Conservation (phyloP, 2,113 vertebrate genomes). For the Conger conger region DNA sequence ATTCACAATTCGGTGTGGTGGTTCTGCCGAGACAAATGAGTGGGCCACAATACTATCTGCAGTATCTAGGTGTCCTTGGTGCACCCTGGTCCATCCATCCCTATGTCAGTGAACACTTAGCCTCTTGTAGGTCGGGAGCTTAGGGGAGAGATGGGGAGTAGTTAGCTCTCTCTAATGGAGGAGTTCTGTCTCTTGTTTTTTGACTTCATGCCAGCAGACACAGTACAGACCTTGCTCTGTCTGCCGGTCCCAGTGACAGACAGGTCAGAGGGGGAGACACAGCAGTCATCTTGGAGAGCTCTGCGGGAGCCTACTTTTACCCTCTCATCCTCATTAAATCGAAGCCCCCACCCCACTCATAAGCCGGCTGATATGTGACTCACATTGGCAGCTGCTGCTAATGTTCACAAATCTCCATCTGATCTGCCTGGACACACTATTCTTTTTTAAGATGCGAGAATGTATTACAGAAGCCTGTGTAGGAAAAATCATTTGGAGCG, state of each 20-base stretch:
- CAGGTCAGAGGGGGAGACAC: background rate
- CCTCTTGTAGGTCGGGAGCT: background rate
- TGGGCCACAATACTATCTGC: too few relatives aligned
- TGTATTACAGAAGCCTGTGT: background rate
- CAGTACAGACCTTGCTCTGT: background rate
- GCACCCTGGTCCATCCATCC: too few relatives aligned
- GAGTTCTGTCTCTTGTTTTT: background rate
- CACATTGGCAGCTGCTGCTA: background rate
- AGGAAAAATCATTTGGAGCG: background rate
- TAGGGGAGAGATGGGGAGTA: background rate
- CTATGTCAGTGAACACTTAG: background rate
- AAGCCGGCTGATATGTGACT: background rate
- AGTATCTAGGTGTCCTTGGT: too few relatives aligned
- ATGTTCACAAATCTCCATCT: background rate
- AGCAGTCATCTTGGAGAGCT: background rate
- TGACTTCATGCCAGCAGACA: background rate
- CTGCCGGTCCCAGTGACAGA: background rate
- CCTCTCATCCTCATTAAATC: constrained; percentile 3
- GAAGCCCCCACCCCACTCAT: background rate
- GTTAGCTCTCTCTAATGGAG: background rate
- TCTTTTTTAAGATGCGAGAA: background rate
- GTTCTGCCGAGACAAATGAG: too few relatives aligned
- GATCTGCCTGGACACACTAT: background rate
- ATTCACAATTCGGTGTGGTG: too few relatives aligned
- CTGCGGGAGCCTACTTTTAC: constrained; percentile 20